Evolutionary conservation across 1,140 invertebrate genomes (phyloP), one percentile per base, ranked within the genome.

Genomic region (Cylas formicarius): DNA sequence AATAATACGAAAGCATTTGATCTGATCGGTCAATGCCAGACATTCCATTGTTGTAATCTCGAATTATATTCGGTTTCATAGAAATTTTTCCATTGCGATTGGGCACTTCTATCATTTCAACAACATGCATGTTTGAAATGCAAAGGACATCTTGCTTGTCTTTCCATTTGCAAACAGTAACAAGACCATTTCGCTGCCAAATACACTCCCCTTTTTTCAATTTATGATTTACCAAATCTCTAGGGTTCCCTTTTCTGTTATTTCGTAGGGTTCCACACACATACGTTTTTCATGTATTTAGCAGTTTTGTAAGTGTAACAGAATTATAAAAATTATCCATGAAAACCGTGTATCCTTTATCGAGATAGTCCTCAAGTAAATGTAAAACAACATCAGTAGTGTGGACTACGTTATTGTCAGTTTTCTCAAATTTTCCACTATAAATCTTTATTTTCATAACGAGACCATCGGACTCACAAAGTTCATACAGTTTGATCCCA

Each of bases 251-350:
- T 36, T 39, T 52, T 48, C 48, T 35, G 19, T 59, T 55, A 42
- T 44, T 47, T 24, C 28, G 26, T 43, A 66, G 35, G 27, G 63
- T 63, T 32, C 61, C 65, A 3, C 58, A 50, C 13, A 58, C 48
- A 49, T 66, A 55, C 4, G 62, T 68, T 7, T 61, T 52, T 32
- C 51, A 50, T 10, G 36, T 3, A 14, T 62, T 45, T 11, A 72
- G 48, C 44, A 60, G 50, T 13, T 52, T 9, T 2, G 62, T 60
- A n/a, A 72, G 50, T 16, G 50, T 39, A 18, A 60, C 43, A 33
- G 49, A 60, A 17, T 64, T 70, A 44, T 71, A 70, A 42, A 55
- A 71, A 50, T 70, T 68, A 37, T 71, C 67, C 5, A 64, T 63
- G 33, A 56, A 63, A 1, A 72, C 9, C 9, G 58, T 46, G 43